These are phyloP conservation scores for Lasioglossum vierecki DNA, from an alignment of 2,888 invertebrate species.

Conservation along the genomic window DNA sequence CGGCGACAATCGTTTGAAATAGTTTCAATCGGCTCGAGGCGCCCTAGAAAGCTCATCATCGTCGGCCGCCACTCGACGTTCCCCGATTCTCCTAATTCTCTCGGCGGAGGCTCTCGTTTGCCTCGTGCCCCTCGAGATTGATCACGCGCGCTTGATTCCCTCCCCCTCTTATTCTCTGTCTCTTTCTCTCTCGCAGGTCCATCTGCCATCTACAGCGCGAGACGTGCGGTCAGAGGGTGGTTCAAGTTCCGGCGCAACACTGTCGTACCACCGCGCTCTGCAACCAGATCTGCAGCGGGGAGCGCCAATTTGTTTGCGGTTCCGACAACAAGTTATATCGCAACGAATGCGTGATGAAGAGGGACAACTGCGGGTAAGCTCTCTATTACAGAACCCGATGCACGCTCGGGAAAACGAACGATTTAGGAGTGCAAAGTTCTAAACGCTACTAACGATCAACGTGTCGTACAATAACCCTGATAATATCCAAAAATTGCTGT, in stretches of 20 bases:
- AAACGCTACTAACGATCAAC: no score
- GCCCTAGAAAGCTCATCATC: neutral
- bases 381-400: neutral
- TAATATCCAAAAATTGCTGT: no score
- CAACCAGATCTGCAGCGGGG: constrained; percentile 89
- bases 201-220: constrained; percentile 92
- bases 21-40: neutral
- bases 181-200: constrained; percentile 85
- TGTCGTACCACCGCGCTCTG: constrained; percentile 94
- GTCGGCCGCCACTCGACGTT: neutral
- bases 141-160: constrained; percentile 10
- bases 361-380: constrained; percentile 93
- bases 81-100: neutral
- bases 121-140: neutral
- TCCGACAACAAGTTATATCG: constrained; percentile 96
- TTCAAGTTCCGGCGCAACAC: constrained; percentile 92
- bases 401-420: no score
- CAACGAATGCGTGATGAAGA: constrained; percentile 96
- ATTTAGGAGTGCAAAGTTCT: no score
- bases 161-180: no score
- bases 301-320: constrained; percentile 93
- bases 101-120: neutral
- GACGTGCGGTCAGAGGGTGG: constrained; percentile 94
- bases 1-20: neutral
- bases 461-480: no score